Base-by-base conservation (phyloP, 2,888 invertebrate species). In the Hydrotaea cyrtoneurina region DNA sequence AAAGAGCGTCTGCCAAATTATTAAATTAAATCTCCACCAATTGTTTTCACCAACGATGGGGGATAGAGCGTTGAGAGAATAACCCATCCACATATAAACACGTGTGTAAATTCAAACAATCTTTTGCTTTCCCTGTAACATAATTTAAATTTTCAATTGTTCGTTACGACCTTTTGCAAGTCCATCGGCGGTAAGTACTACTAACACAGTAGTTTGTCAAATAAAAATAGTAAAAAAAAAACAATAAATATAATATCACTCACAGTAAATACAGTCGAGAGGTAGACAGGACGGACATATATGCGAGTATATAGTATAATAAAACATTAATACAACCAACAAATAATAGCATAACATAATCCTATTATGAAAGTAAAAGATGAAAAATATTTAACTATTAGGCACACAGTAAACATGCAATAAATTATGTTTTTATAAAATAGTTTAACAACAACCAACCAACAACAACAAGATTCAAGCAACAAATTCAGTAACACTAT, bases 371-470 rank as follows among this genome's bases (percentile, higher is more conserved):
- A 3, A 62, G n/a, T n/a, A 31, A 50, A 15, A 50, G 8, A 50
- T 2, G 31, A 31, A 31, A 36, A 3, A 21, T 26, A 62, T 31
- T 62, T 62, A 59, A 59, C 23, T 26, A 59, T 59, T 15, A 59
- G 23, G 26, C 59, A 59, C 59, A 59, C 23, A 59, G 26, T 23
- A 50, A n/a, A 62, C 62, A 62, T 62, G 62, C 62, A 62, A 62
- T 62, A 62, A 62, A 62, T n/a, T 23, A 62, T 62, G 62, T 62
- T 31, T 62, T 62, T 62, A 62, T 62, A 62, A 19, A 62, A 59
- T 31, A 31, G 31, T n/a, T n/a, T 50, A 50, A n/a, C 50, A 50
- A 50, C 8, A 15, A 50, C 2, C 50, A 23, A 23, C 23, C 55
- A 23, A 26, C 59, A 62, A 62, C 59, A 59, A 59, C 23, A 11